Percentiles rank a stretch among this genome's conserved stretches.
phyloP scores from a whole-genome alignment of 1,140 invertebrate species.

The Harlomillsia oculata region DNA sequence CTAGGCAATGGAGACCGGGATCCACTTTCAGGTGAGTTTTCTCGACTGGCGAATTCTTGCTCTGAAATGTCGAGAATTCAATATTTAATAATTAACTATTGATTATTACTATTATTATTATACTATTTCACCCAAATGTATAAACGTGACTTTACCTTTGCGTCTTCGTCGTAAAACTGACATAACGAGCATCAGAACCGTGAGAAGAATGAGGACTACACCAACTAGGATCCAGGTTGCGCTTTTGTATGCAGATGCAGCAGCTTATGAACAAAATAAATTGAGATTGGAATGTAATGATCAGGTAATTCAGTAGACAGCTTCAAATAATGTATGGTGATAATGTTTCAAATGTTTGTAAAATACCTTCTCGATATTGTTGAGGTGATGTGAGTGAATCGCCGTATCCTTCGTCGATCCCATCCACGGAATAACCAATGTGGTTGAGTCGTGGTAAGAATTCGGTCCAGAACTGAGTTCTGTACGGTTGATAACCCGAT shows the following conservation, averaged over 20 bases:
- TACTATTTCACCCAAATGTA: too few relatives aligned
- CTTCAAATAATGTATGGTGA: neutral
- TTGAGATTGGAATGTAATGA: too few relatives aligned
- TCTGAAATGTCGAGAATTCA: constrained; percentile 14
- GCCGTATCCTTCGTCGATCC: constrained; percentile 15
- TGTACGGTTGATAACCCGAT: constrained; percentile 31
- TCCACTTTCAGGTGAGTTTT: constrained; percentile 33
- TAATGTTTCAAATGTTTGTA: neutral
- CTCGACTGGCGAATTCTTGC: constrained; percentile 35
- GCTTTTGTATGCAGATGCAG: constrained; percentile 29
- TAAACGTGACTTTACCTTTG: too few relatives aligned
- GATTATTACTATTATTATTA: neutral
- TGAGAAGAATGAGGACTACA: constrained; percentile 30
- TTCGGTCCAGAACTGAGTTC: constrained; percentile 35
- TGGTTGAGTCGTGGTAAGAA: constrained; percentile 31
- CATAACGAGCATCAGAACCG: constrained; percentile 28
- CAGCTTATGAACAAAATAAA: constrained; percentile 18
- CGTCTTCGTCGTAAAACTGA: constrained; percentile 29
- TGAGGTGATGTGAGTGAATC: constrained; percentile 15
- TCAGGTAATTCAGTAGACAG: neutral
- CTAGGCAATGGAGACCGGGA: constrained; percentile 31
- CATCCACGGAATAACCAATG: constrained; percentile 16
- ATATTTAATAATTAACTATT: neutral
- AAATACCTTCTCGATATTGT: constrained; percentile 30
- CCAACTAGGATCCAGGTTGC: constrained; percentile 35